Conservation (phyloP, 2,888 invertebrate species). For the Spisula solida region DNA sequence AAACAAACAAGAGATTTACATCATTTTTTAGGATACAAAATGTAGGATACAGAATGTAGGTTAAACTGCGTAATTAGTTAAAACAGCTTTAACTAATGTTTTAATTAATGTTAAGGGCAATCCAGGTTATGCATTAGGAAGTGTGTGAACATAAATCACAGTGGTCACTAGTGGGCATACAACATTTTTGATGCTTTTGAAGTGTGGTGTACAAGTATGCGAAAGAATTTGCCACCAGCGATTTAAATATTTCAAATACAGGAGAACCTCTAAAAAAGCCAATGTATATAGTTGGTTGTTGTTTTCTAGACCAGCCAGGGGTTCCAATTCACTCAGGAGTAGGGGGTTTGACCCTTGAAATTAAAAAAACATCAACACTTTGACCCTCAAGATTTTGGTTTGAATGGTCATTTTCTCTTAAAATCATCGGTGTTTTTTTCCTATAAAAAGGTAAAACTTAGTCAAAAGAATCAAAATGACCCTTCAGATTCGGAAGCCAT, state of each 20-base stretch:
- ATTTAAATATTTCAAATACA: neutral
- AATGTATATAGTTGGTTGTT: too few relatives aligned
- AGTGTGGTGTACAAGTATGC: neutral
- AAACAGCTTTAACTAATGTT: neutral
- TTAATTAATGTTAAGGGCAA: neutral
- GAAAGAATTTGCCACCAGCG: neutral
- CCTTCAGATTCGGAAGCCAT: too few relatives aligned
- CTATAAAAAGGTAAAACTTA: too few relatives aligned
- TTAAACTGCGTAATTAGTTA: neutral
- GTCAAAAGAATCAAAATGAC: too few relatives aligned
- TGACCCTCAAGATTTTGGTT: too few relatives aligned
- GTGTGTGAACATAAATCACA: neutral
- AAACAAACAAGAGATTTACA: neutral
- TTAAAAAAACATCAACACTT: too few relatives aligned
- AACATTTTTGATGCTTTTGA: neutral
- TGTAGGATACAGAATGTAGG: neutral
- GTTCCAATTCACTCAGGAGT: too few relatives aligned
- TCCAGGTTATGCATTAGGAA: neutral
- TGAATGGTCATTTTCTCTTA: too few relatives aligned
- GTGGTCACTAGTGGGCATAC: neutral
- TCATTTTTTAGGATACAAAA: neutral
- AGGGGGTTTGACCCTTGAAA: too few relatives aligned
- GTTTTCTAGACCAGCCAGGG: too few relatives aligned
- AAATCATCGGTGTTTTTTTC: too few relatives aligned
- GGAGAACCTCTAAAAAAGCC: too few relatives aligned